Evolutionary conservation across 2,888 invertebrate species (phyloP), one percentile per base, ranked within the genome.

Genomic region (Xestia xanthographa): DNA sequence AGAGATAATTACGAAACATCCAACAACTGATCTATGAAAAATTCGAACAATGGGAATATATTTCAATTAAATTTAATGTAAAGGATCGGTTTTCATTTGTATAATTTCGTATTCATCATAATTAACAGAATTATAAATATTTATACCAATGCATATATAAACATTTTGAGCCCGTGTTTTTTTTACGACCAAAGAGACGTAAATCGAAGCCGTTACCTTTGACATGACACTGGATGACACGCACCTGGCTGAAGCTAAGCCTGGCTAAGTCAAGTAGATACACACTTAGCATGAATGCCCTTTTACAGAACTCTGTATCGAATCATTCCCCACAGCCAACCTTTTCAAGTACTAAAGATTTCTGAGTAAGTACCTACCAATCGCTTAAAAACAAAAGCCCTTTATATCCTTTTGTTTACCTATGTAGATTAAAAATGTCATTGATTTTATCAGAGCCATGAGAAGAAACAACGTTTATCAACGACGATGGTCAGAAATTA

Each of bases 1-100:
- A 20, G 6, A 2, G 29, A 56, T 68, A 58, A 82, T 66, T 60
- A 69, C 6, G n/a, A 68, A 76, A 60, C 22, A 56, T 43, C 5
- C 58, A 41, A 22, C 26, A 9, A 43, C n/a, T n/a, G 17, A 68
- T 45, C 29, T 12, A 75, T 38, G 17, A 65, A 68, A 67, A 50
- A 58, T 68, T 5, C 26, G 43, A 68, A 45, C 20, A 41, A 67
- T 43, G 26, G 17, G 11, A 14, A n/a, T 11, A 6, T 20, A 14
- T 41, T 43, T 56, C 4, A 56, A 66, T 43, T 29, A 38, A 48
- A 58, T 56, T 29, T 1, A 67, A 56, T n/a, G 11, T n/a, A 75
- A 73, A 29, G 17, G 29, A 38, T 65, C 56, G 17, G n/a, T 17
- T 50, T 58, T 9, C 26, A 70, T 50, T 79, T 1, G 26, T 50